A percentile compares a stretch with the other conserved stretches of the same genome.
phyloP scores from a whole-genome alignment of 2,888 invertebrate genomes.

The Lasioglossum villosulum region DNA sequence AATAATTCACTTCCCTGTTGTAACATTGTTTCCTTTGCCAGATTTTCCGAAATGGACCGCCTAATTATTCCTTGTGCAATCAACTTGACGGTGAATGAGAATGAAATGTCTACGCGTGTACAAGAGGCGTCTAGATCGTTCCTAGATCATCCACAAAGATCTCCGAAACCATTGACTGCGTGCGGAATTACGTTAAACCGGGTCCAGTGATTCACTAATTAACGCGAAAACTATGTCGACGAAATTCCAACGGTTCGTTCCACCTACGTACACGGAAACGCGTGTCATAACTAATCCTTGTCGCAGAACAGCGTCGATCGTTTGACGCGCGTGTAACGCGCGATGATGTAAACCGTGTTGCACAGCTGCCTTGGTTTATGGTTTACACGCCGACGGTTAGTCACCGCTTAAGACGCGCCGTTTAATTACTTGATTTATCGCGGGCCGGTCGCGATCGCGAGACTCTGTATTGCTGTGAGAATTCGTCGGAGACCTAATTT shows the following conservation, averaged over 20 bases:
- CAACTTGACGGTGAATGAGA: too few relatives aligned
- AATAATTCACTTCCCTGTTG: not conserved
- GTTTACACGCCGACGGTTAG: conserved; percentile 61
- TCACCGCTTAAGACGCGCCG: conserved; percentile 70
- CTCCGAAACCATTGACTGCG: not conserved
- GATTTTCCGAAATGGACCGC: too few relatives aligned
- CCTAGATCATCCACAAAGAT: not conserved
- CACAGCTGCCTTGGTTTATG: conserved; percentile 54
- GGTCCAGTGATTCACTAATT: conserved; percentile 24
- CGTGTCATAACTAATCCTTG: conserved; percentile 28
- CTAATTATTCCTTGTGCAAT: not conserved
- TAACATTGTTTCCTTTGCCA: not conserved
- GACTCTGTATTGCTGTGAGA: conserved; percentile 65
- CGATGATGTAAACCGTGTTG: conserved; percentile 62
- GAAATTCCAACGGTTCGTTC: conserved; percentile 36
- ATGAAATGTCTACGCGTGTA: too few relatives aligned
- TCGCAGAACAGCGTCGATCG: conserved; percentile 41
- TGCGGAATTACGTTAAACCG: conserved; percentile 33
- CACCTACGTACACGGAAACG: conserved; percentile 3
- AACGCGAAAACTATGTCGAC: conserved; percentile 16
- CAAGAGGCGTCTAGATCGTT: not conserved
- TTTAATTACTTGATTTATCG: conserved; percentile 66
- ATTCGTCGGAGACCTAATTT: conserved; percentile 46
- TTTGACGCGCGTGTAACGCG: conserved; percentile 49
- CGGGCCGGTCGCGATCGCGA: conserved; percentile 30